Evolutionary conservation across 2,888 invertebrate genomes (phyloP), one percentile per base, ranked within the genome.

Genomic region (Colletes collaris): DNA sequence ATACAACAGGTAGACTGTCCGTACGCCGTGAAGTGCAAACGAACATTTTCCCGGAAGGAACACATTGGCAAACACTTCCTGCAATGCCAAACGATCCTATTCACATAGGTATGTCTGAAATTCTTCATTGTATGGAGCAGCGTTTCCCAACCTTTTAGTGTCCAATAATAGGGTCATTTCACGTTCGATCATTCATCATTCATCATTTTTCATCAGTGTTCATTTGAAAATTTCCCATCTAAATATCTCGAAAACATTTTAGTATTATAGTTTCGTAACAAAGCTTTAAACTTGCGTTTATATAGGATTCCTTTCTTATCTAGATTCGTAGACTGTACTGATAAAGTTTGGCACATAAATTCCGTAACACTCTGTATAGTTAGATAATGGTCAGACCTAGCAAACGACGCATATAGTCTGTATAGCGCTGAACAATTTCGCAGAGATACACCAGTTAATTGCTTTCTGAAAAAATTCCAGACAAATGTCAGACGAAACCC

Each of bases 11-110:
- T 46, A 94, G 95, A 73, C 92, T 98, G 71, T 96, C 96, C 86
- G 96, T 97, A 8, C 95, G 98, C 70, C 96, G 96, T 76, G 97
- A 97, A 90, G 95, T 98, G 65, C 96, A 96, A 3, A 93, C 94
- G 49, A 91, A 90, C 68, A 95, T 95, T 49, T 96, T 96, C 87
- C 97, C 96, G 0, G 97, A 97, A 91, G 98, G 98, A 44, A 96
- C 96, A 37, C 95, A 96, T 89, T 98, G 98, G 98, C 96, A 96
- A 93, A 94, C 95, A 90, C 92, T 96, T 68, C 93, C 94, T 4
- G 93, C 94, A 70, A 94, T 95, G 92, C 94, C 95, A 58, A 94
- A 94, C 85, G 94, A 95, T 89, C 93, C 95, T 46, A 94, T 95
- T 50, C 94, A 95, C 83, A 93, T 94, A 40, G 95, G 94, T 86